Percentiles rank a stretch among this genome's conserved stretches.
Conservation (phyloP, 53 echinoderm and acorn worm genomes). For the Zoroaster sp. region DNA sequence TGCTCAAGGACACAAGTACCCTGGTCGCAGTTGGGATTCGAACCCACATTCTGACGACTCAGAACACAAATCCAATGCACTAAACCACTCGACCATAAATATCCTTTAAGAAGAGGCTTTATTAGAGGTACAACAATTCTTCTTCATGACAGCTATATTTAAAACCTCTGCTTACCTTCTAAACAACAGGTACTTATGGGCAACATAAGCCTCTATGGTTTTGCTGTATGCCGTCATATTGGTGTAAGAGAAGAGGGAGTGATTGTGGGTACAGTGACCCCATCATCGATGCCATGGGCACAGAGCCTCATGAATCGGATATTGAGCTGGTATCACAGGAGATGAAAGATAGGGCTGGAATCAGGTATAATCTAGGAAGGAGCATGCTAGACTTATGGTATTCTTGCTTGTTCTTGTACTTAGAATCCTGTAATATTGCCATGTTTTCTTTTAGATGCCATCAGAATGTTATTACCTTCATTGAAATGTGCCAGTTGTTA, state of each 20-base stretch:
- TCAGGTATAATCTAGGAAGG: slow-evolving; percentile 23
- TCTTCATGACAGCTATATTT: too few relatives aligned
- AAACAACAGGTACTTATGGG: slow-evolving; percentile 63
- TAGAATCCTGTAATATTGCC: neutral
- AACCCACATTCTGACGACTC: too few relatives aligned
- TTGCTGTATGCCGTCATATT: slow-evolving; percentile 73
- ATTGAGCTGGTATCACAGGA: slow-evolving; percentile 38
- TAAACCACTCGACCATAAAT: too few relatives aligned
- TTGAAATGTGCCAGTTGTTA: too few relatives aligned
- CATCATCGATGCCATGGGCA: neutral
- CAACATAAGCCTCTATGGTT: slow-evolving; percentile 62
- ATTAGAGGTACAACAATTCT: too few relatives aligned
- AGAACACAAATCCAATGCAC: too few relatives aligned
- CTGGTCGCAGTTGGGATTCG: too few relatives aligned
- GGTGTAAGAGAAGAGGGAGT: neutral
- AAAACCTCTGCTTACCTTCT: too few relatives aligned
- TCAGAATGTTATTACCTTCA: too few relatives aligned
- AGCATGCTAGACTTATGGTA: neutral
- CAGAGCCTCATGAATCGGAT: slow-evolving; percentile 1
- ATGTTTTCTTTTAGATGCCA: neutral
- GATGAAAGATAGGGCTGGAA: slow-evolving; percentile 37
- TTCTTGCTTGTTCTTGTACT: neutral
- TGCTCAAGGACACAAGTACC: too few relatives aligned
- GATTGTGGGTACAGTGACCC: neutral
- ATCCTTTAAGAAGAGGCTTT: too few relatives aligned